Evolutionary conservation across 2,888 invertebrate species (phyloP).

Genomic region (Neoaliturus tenellus): DNA sequence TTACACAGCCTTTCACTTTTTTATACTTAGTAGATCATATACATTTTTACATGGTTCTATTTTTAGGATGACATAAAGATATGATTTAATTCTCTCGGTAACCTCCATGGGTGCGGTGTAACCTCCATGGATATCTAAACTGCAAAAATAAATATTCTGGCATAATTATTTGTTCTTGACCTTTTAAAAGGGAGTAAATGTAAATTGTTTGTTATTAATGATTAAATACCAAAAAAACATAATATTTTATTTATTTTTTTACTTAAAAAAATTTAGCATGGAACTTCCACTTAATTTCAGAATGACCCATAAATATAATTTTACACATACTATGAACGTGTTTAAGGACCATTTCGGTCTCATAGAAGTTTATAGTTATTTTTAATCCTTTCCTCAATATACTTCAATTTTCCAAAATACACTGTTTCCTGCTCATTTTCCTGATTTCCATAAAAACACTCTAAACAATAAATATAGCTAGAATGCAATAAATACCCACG

Average conservation of each 20-base stretch:
- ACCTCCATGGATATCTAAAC: constrained; percentile 27
- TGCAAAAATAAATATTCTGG: not conserved
- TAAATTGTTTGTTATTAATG: constrained; percentile 20
- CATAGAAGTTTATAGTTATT: no score
- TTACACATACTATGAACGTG: no score
- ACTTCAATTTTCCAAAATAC: no score
- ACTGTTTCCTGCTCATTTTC: no score
- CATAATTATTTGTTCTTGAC: constrained; percentile 32
- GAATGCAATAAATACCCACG: no score
- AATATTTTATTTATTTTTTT: constrained; percentile 23
- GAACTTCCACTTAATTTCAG: constrained; percentile 21
- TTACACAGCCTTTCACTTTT: not conserved
- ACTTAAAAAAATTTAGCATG: not conserved
- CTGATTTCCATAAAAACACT: no score
- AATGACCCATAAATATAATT: not conserved
- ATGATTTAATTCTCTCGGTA: no score
- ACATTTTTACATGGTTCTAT: not conserved
- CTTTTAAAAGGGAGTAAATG: constrained; percentile 42
- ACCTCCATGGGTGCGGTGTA: constrained; percentile 23
- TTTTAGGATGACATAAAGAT: not conserved
- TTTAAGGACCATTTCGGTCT: no score
- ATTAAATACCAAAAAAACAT: not conserved
- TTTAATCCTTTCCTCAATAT: no score
- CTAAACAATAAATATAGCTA: no score
- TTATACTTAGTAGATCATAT: not conserved